Base-by-base conservation (phyloP, 2,888 invertebrate genomes). In the Cecidostiba fungosa region DNA sequence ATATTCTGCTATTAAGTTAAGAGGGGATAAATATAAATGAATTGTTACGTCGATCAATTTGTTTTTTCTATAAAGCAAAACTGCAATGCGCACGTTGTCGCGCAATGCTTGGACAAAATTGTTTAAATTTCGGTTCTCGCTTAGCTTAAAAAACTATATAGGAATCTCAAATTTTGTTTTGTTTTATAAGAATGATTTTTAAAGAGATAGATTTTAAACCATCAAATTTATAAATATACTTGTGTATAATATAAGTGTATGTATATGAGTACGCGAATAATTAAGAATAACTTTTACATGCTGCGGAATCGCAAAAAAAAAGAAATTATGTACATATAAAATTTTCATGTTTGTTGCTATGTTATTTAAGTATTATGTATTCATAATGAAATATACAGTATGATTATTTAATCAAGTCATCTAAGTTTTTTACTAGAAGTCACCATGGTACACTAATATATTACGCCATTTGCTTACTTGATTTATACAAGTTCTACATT, bases 261-360 rank as follows among this genome's bases (percentile, higher is more conserved):
- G 74, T 73, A 87, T 76, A 87, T 84, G 81, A 81, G 83, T 82
- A 86, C 43, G 77, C 39, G 73, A 84, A 85, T 82, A 86, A 72
- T 87, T 88, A 87, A 81, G 74, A 89, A 62, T 85, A 84, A 66
- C 85, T 88, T 89, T 90, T 89, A 88, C 85, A 86, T 72, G 54
- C 72, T 85, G 74, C 54, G 77, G 19, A 73, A 69, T 81, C 74
- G 84, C 82, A 85, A 88, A 85, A 82, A 54, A 77, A 87, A 80
- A 78, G 87, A 59, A 59, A 59, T 89, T 88, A 89, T 91, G 91
- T 91, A 91, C 89, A 92, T 91, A 92, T 89, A 87, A 88, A 90
- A 90, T 89, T 89, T 89, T 88, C 89, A 90, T 90, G 89, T 92
- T 92, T 92, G 92, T 92, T 92, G 90, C 90, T 92, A 87, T 92